Conservation (phyloP, 2,797 vertebrate genomes). For the Chrysocyon brachyurus region DNA sequence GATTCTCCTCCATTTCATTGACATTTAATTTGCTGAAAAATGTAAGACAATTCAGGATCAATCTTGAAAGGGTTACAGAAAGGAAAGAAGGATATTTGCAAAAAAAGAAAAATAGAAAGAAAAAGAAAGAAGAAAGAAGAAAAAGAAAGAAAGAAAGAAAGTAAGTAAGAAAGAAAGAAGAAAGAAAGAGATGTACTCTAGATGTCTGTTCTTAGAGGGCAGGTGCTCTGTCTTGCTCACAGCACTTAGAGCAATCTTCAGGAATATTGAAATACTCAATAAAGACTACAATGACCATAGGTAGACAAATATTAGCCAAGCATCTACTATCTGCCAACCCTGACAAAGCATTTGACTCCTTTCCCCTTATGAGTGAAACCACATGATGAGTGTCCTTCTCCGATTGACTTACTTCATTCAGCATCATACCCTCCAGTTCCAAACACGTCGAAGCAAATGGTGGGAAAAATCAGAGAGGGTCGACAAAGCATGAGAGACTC, state of each 20-base stretch:
- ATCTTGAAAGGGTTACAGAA: neutral
- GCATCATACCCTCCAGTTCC: too few relatives aligned
- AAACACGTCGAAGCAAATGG: too few relatives aligned
- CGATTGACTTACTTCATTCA: too few relatives aligned
- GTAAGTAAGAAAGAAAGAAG: too few relatives aligned
- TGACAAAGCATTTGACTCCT: neutral
- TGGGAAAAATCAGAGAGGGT: too few relatives aligned
- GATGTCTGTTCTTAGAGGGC: neutral
- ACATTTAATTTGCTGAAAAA: neutral
- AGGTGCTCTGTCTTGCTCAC: neutral
- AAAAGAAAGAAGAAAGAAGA: too few relatives aligned
- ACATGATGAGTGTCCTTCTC: too few relatives aligned
- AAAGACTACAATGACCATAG: neutral
- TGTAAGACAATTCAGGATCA: neutral
- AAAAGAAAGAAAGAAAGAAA: too few relatives aligned
- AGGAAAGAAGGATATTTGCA: neutral
- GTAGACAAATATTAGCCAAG: neutral
- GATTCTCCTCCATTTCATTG: neutral
- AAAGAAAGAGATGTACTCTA: neutral
- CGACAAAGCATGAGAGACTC: too few relatives aligned
- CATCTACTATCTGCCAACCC: neutral
- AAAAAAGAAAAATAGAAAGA: too few relatives aligned
- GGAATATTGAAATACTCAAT: neutral
- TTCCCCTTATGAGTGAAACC: too few relatives aligned
- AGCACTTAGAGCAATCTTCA: neutral